Evolutionary conservation across 2,888 invertebrate species (phyloP).

Genomic region (Cataglyphis rosenhaueri): DNA sequence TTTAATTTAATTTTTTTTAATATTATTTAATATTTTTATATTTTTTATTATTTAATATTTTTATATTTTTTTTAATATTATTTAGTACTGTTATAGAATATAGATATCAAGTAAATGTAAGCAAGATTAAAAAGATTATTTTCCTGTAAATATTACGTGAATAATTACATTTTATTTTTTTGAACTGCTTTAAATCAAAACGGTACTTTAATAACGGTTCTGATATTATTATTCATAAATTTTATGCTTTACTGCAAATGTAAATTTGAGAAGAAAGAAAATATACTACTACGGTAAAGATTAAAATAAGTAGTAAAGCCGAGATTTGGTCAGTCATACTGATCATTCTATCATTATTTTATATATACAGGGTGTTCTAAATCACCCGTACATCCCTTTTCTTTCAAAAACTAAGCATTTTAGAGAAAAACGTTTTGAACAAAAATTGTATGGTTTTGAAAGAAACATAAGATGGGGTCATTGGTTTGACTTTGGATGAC

Average conservation of each 20-base stretch:
- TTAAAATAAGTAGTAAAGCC: conserved; percentile 12
- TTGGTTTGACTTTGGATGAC: too few species aligned
- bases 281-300: background rate
- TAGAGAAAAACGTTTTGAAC: too few species aligned
- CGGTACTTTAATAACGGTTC: background rate
- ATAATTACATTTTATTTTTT: background rate
- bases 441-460: too few species aligned
- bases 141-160: background rate
- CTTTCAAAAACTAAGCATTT: too few species aligned
- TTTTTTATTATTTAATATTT: background rate
- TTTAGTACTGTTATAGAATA: background rate
- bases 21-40: background rate
- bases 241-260: background rate
- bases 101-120: background rate
- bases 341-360: background rate
- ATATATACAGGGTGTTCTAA: background rate
- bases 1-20: background rate
- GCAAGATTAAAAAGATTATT: background rate
- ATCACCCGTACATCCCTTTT: too few species aligned
- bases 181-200: background rate
- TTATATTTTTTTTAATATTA: background rate
- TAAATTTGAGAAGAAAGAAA: background rate
- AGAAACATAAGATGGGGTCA: too few species aligned
- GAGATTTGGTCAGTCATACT: background rate
- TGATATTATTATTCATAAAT: background rate